phyloP scores from a whole-genome alignment of 2,888 invertebrate species.

The Diplazon laetatorius region DNA sequence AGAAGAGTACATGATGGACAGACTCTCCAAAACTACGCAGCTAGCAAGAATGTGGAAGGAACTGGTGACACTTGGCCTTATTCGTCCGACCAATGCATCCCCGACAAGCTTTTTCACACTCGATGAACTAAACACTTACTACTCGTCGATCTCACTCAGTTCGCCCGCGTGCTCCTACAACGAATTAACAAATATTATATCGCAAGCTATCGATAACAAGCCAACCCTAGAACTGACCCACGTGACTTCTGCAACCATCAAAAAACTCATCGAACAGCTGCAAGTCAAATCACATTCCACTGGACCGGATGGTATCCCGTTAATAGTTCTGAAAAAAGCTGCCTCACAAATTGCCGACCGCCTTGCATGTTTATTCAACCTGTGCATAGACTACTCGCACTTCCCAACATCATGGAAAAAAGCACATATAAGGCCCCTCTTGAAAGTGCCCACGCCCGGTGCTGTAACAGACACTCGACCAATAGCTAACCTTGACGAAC shows the following conservation, averaged over 20 bases:
- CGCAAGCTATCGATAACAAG: background rate
- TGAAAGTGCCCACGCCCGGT: background rate
- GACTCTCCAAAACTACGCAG: background rate
- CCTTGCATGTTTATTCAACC: too few species aligned
- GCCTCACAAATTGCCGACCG: too few species aligned
- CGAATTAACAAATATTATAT: background rate
- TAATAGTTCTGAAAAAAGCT: too few species aligned
- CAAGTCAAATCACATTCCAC: too few species aligned
- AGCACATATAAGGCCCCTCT: background rate
- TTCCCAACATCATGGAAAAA: background rate
- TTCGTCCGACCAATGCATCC: background rate
- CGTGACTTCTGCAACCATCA: background rate
- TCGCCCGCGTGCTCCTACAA: background rate
- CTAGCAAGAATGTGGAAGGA: background rate
- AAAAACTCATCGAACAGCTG: too few species aligned
- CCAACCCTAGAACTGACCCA: background rate
- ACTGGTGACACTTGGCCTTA: background rate
- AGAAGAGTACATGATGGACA: background rate
- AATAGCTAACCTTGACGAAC: slow-evolving; percentile 24
- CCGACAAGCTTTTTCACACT: background rate
- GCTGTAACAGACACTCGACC: slow-evolving; percentile 28
- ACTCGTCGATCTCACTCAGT: background rate
- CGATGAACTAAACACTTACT: background rate
- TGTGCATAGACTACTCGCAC: too few species aligned
- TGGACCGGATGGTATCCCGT: too few species aligned